Base-by-base conservation (phyloP, 2,113 vertebrate genomes). In the Nothoprocta pentlandii region DNA sequence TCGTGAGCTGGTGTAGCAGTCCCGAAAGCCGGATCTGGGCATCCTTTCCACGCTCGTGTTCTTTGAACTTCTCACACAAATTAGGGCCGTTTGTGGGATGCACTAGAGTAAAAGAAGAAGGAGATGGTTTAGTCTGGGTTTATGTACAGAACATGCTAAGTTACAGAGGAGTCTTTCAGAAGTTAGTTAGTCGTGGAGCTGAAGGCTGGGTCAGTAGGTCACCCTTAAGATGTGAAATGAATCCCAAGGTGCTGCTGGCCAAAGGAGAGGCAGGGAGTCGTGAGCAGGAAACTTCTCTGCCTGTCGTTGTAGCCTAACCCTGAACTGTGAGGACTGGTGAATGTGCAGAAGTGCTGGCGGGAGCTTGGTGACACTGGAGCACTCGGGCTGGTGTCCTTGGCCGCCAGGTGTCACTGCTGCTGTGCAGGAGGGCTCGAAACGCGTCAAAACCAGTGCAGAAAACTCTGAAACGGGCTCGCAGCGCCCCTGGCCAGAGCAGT, bases 281-380 rank as follows among this genome's bases (percentile, higher is more conserved):
- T 11, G 28, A 68, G 9, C 34, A 44, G 77, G 61, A 67, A 75
- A 10, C 49, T 71, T 12, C n/a, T 30, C 67, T 79, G 5, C n/a
- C 28, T 69, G 64, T 36, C 58, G 4, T 7, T 30, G 19, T 30
- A 30, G 58, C 17, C 41, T 28, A 12, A 14, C 58, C 15, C 41
- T 28, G 8, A 16, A 15, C 7, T 3, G 23, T 26, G 11, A 32
- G 15, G 23, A 4, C 46, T 20, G 10, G 11, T 11, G 4, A 36
- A 13, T 0, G 9, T 19, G 46, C 39, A 25, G 42, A 15, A 51
- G 8, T 1, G 21, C 77, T 41, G 16, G 14, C 34, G 5, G 14
- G 0, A 19, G 32, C 1, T 1, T 36, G 5, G 4, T 20, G 15
- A 2, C 5, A 11, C 26, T 0, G 1, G 23, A 23, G 32, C 6